These are phyloP conservation scores for Oriolus oriolus DNA, from an alignment of 2,113 vertebrate species.

Conservation along the genomic window DNA sequence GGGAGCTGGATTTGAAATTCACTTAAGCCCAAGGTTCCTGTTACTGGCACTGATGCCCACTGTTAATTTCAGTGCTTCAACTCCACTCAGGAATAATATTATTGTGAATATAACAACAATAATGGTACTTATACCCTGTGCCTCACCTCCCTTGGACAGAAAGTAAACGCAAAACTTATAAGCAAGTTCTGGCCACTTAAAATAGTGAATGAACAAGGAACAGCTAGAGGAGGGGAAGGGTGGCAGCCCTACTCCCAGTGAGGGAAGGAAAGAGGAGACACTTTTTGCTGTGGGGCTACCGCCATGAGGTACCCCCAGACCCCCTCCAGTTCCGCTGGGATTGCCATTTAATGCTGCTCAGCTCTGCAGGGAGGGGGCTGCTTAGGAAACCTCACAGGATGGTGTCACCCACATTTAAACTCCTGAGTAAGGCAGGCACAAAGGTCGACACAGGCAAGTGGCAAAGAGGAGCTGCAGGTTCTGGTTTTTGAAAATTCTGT, in stretches of 20 bases:
- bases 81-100: not conserved
- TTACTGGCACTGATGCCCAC: not conserved
- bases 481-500: not conserved
- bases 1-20: not conserved
- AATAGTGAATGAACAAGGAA: not conserved
- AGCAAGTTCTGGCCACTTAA: not conserved
- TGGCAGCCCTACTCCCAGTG: not conserved
- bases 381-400: not conserved
- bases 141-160: not conserved
- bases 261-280: not conserved
- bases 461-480: not conserved
- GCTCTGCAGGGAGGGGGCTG: not conserved
- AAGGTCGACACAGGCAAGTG: not conserved
- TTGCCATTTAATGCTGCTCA: not conserved
- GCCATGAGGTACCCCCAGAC: accelerated
- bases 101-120: not conserved
- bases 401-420: not conserved
- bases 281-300: not conserved
- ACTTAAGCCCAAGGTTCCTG: not conserved
- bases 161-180: not conserved
- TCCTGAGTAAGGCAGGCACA: not conserved
- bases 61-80: not conserved
- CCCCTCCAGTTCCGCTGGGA: not conserved
- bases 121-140: not conserved
- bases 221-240: not conserved